Conservation (phyloP, 2,797 vertebrate genomes). For the Acipenser transmontanus region DNA sequence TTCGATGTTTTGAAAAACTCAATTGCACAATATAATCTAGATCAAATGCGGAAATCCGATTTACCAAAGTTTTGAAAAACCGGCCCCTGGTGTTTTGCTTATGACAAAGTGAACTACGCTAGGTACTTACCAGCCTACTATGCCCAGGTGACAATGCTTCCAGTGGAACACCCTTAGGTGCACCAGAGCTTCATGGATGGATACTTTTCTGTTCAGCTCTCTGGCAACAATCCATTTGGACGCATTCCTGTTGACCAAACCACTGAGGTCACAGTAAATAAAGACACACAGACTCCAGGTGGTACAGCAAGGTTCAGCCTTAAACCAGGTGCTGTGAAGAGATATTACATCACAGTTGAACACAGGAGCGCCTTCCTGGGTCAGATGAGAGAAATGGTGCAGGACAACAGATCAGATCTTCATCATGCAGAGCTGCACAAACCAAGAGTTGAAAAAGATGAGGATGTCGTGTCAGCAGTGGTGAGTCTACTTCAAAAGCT, state of each 20-base stretch:
- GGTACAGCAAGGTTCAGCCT: constrained; percentile 11
- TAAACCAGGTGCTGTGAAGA: constrained; percentile 5
- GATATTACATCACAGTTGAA: neutral
- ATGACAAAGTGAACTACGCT: constrained; percentile 14
- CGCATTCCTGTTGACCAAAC: constrained; percentile 15
- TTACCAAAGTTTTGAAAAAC: too few species aligned
- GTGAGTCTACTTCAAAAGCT: constrained; percentile 9
- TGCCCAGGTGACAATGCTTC: constrained; percentile 14
- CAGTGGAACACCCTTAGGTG: constrained; percentile 5
- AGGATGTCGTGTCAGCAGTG: constrained; percentile 17
- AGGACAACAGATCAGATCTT: constrained; percentile 11
- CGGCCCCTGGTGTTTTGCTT: constrained; percentile 10
- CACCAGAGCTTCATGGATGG: constrained; percentile 8
- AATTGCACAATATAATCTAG: too few species aligned
- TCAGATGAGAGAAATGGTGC: constrained; percentile 13
- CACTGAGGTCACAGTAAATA: constrained; percentile 12
- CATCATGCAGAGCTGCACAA: constrained; percentile 8
- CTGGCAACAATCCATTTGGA: constrained; percentile 11
- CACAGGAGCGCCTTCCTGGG: constrained; percentile 11
- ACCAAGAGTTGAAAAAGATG: constrained; percentile 12
- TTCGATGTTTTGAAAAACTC: too few species aligned
- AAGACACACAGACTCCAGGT: constrained; percentile 13
- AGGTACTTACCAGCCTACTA: constrained; percentile 14
- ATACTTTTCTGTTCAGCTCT: constrained; percentile 13
- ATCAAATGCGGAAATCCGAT: too few species aligned